A percentile compares a stretch with the other conserved stretches of the same genome.
Evolutionary conservation across 2,797 vertebrate species (phyloP).

Genomic region (Argya squamiceps): DNA sequence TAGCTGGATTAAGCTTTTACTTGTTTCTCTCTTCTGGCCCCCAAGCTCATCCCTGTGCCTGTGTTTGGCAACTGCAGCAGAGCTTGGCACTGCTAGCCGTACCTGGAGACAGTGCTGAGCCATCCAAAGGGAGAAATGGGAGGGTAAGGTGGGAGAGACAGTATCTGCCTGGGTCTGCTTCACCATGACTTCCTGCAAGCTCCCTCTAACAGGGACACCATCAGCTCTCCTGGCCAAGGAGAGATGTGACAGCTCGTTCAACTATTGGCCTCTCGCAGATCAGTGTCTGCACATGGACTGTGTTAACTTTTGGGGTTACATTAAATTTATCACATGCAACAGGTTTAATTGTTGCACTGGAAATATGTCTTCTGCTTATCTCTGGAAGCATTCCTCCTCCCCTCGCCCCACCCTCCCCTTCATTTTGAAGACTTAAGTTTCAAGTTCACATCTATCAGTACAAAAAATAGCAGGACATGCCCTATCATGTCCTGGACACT

Average conservation of each 20-base stretch:
- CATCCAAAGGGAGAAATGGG: background rate
- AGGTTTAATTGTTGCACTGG: background rate
- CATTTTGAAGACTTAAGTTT: background rate
- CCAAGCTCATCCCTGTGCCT: background rate
- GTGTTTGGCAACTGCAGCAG: background rate
- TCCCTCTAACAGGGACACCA: background rate
- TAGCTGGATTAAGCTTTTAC: background rate
- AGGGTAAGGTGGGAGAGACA: background rate
- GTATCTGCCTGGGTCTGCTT: background rate
- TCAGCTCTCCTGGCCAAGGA: background rate
- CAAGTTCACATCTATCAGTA: background rate
- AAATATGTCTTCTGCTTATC: background rate
- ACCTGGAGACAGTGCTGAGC: background rate
- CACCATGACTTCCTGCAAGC: background rate
- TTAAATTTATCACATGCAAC: background rate
- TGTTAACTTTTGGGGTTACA: background rate
- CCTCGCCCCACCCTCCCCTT: background rate
- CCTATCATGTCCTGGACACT: background rate
- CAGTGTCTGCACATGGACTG: background rate
- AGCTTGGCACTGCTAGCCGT: background rate
- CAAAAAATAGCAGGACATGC: background rate
- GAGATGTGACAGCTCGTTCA: accelerated
- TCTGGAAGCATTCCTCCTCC: background rate
- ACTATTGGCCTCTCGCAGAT: background rate
- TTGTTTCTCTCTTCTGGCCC: background rate